These are phyloP conservation scores for Entomobrya proxima DNA, from an alignment of 2,888 invertebrate genomes.

Conservation along the genomic window DNA sequence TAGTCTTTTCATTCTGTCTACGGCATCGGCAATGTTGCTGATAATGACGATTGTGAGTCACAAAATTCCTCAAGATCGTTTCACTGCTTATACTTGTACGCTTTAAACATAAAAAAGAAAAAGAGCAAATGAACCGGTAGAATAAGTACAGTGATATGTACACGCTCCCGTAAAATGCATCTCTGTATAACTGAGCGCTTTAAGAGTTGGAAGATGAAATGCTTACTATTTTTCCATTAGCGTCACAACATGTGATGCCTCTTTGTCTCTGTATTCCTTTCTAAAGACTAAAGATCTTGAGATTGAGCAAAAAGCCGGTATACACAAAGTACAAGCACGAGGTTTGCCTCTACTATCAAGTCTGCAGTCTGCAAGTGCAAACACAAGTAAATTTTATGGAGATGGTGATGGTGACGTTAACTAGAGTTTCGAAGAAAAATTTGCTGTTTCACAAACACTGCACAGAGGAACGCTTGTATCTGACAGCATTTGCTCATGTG, in stretches of 20 bases:
- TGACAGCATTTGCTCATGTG: neutral
- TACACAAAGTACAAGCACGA: constrained; percentile 38
- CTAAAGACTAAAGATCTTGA: neutral
- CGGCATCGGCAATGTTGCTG: neutral
- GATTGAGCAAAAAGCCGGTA: constrained; percentile 4
- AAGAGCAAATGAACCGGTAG: constrained; percentile 32
- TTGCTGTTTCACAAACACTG: constrained; percentile 6
- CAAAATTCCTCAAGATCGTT: constrained; percentile 39
- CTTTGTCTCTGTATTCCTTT: constrained; percentile 48
- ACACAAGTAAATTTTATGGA: constrained; percentile 30
- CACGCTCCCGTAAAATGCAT: constrained; percentile 12
- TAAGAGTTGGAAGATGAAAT: neutral
- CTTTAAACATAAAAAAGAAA: neutral
- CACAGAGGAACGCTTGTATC: no score
- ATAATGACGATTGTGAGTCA: constrained; percentile 37
- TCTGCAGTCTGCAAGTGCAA: constrained; percentile 15
- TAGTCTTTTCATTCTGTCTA: neutral
- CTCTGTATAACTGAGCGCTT: neutral
- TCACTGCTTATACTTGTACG: neutral
- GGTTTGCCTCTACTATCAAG: neutral
- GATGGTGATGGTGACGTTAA: constrained; percentile 46
- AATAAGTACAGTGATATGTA: neutral
- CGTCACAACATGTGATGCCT: constrained; percentile 51
- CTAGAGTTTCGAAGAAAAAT: neutral
- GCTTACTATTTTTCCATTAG: constrained; percentile 25